Evolutionary conservation across 2,888 invertebrate genomes (phyloP), one percentile per base, ranked within the genome.

Genomic region (Drosophila maculinotata): DNA sequence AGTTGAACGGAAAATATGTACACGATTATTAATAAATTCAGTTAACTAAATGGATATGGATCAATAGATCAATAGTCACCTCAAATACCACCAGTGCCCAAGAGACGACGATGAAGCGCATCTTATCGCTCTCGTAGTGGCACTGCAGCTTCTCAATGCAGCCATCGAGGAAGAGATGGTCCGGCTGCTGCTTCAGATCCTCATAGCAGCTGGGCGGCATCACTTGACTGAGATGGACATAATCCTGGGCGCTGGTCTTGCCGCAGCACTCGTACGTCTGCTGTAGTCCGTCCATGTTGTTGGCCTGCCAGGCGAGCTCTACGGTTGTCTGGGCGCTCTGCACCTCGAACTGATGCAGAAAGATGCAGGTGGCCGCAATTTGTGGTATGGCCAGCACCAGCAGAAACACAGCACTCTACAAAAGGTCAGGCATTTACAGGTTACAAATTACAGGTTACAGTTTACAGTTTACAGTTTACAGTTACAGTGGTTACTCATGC

Each of bases 321-420:
- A 95, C 92, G 56, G 92, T 90, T 3, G 91, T 89, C 20, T 91
- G 91, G 48, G 95, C 92, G 20, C 93, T 92, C 0, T 91, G 89
- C 57, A 92, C 92, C 56, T 93, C 93, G 33, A 93, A 92, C 87
- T 94, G 93, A 1, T 94, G 92, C 91, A 95, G 94, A 45, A 94
- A 93, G 53, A 94, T 93, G 12, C 94, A 93, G 0, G 94, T 95
- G 65, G 95, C 91, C 23, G 94, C 94, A 48, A 96, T 93, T 93
- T 96, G 95, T 51, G 94, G 91, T 58, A 96, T 93, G 90, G 96
- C 94, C 75, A 96, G 93, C 60, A 94, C 92, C 70, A 96, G 91
- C 69, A 96, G 91, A 90, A 95, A 93, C 73, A 95, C 93, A 10
- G 95, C 94, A 90, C 95, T 96, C 96, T 96, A 92, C 36, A 93